phyloP scores from a whole-genome alignment of 2,797 vertebrate species.

The Centroberyx gerrardi region DNA sequence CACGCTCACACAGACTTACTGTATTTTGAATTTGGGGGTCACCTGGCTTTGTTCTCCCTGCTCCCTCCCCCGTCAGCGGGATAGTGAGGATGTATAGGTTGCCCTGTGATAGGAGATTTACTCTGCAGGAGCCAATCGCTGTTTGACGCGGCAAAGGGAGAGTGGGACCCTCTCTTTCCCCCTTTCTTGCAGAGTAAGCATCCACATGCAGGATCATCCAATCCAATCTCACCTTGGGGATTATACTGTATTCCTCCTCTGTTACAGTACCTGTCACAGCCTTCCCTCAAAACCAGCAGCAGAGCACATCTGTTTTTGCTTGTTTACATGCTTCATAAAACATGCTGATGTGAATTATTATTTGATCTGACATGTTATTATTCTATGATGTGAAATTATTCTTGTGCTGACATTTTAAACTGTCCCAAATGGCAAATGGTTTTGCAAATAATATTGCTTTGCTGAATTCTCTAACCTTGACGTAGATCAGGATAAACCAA shows the following conservation, averaged over 20 bases:
- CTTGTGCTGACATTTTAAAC: not conserved
- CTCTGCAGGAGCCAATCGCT: slow-evolving; percentile 71
- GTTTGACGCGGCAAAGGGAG: slow-evolving; percentile 73
- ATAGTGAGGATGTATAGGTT: slow-evolving; percentile 52
- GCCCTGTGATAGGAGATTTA: slow-evolving; percentile 78
- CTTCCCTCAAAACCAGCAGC: slow-evolving; percentile 49
- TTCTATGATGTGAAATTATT: not conserved
- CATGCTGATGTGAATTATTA: slow-evolving; percentile 19
- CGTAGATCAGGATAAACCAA: not conserved
- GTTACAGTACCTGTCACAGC: slow-evolving; percentile 47
- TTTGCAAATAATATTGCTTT: not conserved
- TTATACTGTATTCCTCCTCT: slow-evolving; percentile 57
- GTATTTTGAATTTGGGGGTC: slow-evolving; percentile 76
- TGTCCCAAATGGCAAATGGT: not conserved
- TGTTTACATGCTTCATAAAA: slow-evolving; percentile 41
- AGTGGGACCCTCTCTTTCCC: slow-evolving; percentile 71
- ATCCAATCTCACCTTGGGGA: slow-evolving; percentile 74
- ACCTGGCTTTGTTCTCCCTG: slow-evolving; percentile 72
- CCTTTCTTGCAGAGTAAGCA: slow-evolving; percentile 85
- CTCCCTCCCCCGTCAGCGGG: slow-evolving; percentile 62
- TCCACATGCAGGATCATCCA: slow-evolving; percentile 72
- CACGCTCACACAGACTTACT: slow-evolving; percentile 54
- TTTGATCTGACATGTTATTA: slow-evolving; percentile 21
- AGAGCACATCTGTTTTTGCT: slow-evolving; percentile 41
- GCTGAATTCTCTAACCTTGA: slow-evolving; percentile 12